A percentile compares a stretch with the other conserved stretches of the same genome.
Evolutionary conservation across 2,797 vertebrate genomes (phyloP).

Genomic region (Chrysolophus pictus): DNA sequence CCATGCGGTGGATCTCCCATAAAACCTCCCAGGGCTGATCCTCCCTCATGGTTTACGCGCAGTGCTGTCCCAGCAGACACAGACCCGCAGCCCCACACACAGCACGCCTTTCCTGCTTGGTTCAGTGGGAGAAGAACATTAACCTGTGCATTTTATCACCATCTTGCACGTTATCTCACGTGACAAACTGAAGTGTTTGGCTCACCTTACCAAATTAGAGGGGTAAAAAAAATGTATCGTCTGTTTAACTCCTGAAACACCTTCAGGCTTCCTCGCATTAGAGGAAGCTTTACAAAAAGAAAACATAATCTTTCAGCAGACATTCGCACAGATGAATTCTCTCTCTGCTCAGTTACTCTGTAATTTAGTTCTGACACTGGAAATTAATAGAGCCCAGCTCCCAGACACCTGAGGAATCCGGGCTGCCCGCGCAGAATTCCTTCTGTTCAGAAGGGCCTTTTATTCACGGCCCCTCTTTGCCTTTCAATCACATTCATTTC

Average conservation of each 20-base stretch:
- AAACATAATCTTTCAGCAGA: constrained; percentile 45
- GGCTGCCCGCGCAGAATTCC: constrained; percentile 20
- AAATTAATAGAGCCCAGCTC: constrained; percentile 71
- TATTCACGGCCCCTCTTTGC: constrained; percentile 44
- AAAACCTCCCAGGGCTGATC: rapidly evolving
- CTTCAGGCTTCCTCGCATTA: background rate
- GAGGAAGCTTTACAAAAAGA: background rate
- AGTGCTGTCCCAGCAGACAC: too few species aligned
- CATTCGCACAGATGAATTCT: constrained; percentile 60
- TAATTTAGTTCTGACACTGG: constrained; percentile 70
- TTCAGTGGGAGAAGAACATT: background rate
- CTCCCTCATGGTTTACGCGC: too few species aligned
- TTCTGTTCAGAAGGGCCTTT: constrained; percentile 65
- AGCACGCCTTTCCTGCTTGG: rapidly evolving
- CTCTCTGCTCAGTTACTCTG: constrained; percentile 67
- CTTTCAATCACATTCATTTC: constrained; percentile 60
- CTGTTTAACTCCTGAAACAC: constrained; percentile 30
- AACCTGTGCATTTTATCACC: constrained; percentile 1
- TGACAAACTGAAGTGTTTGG: constrained; percentile 6
- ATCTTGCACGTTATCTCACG: background rate
- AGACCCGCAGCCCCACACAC: too few species aligned
- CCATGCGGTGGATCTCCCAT: rapidly evolving
- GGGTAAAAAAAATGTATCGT: background rate
- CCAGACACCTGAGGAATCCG: constrained; percentile 46
- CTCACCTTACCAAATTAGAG: background rate